Evolutionary conservation across 2,797 vertebrate species (phyloP).

Genomic region (Miichthys miiuy): DNA sequence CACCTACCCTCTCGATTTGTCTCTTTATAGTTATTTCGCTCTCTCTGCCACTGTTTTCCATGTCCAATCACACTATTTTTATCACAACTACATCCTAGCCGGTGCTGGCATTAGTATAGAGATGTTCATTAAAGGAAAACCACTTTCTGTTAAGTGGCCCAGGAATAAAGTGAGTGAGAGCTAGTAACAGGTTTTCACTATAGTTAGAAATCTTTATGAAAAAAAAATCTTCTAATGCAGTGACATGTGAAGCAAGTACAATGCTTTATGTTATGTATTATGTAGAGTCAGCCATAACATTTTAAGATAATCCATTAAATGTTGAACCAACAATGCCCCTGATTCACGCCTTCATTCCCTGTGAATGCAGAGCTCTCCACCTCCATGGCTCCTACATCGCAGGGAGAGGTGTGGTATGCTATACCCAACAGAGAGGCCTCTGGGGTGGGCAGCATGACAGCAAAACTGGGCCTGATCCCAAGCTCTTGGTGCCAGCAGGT

Average conservation of each 20-base stretch:
- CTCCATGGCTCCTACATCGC: conserved; percentile 15
- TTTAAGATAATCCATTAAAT: not conserved
- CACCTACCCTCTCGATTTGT: conserved; percentile 48
- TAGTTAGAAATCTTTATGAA: conserved; percentile 21
- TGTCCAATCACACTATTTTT: conserved; percentile 41
- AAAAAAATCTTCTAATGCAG: conserved; percentile 29
- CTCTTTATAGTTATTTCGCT: conserved; percentile 43
- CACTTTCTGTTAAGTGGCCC: conserved; percentile 26
- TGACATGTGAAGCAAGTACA: conserved; percentile 9
- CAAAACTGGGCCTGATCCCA: conserved; percentile 54
- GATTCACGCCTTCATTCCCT: conserved; percentile 3
- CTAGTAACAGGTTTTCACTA: conserved; percentile 23
- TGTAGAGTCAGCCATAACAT: not conserved
- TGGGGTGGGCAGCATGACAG: conserved; percentile 63
- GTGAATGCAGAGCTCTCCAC: conserved; percentile 5
- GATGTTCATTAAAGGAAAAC: conserved; percentile 30
- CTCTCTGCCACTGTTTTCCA: conserved; percentile 20
- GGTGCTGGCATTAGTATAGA: conserved; percentile 13
- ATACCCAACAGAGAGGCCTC: conserved; percentile 47
- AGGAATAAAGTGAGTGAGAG: conserved; percentile 9
- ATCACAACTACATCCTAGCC: conserved; percentile 22
- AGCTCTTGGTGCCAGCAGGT: conserved; percentile 73
- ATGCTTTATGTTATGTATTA: conserved; percentile 19
- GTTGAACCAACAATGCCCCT: not conserved
- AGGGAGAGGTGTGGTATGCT: conserved; percentile 40